Percentiles rank a stretch among this genome's conserved stretches.
phyloP scores from a whole-genome alignment of 1,140 invertebrate species.

The Atopsyche davidsoni region DNA sequence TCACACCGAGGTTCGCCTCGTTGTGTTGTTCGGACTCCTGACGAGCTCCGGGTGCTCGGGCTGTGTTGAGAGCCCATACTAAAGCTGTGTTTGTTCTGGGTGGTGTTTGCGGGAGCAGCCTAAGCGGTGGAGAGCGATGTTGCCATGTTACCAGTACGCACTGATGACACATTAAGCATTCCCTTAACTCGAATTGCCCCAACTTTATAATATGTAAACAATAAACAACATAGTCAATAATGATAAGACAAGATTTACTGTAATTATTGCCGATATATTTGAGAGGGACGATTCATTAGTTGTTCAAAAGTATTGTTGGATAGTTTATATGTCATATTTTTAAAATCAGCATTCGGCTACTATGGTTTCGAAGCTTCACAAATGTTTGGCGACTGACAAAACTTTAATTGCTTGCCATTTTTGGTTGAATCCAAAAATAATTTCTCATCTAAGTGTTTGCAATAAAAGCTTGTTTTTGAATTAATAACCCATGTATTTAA shows the following conservation, averaged over 20 bases:
- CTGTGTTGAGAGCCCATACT: no score
- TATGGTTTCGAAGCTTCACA: slow-evolving; percentile 11
- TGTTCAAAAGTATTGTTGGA: slow-evolving; percentile 13
- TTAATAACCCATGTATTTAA: no score
- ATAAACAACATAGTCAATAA: slow-evolving; percentile 26
- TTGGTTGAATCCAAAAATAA: no score
- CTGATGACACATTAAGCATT: slow-evolving; percentile 28
- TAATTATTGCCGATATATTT: slow-evolving; percentile 14
- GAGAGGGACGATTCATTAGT: slow-evolving; percentile 6
- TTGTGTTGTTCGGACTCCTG: no score
- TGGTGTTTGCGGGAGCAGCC: slow-evolving; percentile 22
- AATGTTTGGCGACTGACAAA: slow-evolving; percentile 3
- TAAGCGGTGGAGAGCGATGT: slow-evolving; percentile 25
- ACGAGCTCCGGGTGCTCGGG: no score
- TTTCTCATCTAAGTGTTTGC: no score
- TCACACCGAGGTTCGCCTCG: no score
- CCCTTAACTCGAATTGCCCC: slow-evolving; percentile 24
- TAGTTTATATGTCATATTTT: slow-evolving; percentile 15
- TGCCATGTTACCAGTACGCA: slow-evolving; percentile 21
- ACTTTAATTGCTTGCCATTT: not conserved
- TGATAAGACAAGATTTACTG: slow-evolving; percentile 19
- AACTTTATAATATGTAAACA: slow-evolving; percentile 21
- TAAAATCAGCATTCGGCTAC: slow-evolving; percentile 5
- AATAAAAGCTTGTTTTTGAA: no score
- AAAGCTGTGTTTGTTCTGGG: slow-evolving; percentile 26